Base-by-base conservation (phyloP, 1,140 invertebrate genomes). In the Teleopsis dalmanni region DNA sequence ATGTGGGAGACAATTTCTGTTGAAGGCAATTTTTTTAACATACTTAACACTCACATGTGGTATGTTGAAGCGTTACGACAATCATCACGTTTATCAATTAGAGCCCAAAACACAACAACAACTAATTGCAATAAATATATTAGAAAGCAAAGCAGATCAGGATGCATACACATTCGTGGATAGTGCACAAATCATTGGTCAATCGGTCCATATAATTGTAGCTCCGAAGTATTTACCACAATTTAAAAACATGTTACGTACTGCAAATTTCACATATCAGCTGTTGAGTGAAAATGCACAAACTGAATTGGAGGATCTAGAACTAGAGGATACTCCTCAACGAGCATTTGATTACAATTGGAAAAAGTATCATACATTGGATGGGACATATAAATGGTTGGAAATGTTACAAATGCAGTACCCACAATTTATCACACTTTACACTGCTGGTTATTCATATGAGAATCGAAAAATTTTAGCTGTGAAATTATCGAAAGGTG, bases 391-490 rank as follows among this genome's bases (percentile, higher is more conserved):
- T 40, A 46, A 50, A 0, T 75, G 73, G 55, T 42, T 81, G 62
- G 72, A 11, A 52, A 47, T 7, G 27, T 78, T 33, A 65, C 62
- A 5, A 25, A 50, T 3, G 35, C 62, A 59, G 26, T 75, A 73
- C 48, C 73, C 75, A 2, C 63, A 75, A 3, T 59, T 70, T 0
- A 74, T 82, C 4, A 52, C 71, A 18, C 33, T 78, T 0, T 51
- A 81, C 4, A 58, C 58, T 4, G 78, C 72, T 36, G 85, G 85
- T 1, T 64, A 56, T 19, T 75, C 76, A 1, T 76, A 77, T 55
- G 75, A 85, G 52, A 73, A 75, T 0, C 73, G 83, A 19, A 62
- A 80, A 7, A 81, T 87, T 41, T 66, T 76, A 35, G 81, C 79
- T 2, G 72, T 83, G 0, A 80, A 76, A 51, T 56, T 85, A 2